Base-by-base conservation (phyloP, 2,113 vertebrate genomes). In the Neolamprologus falcicula region DNA sequence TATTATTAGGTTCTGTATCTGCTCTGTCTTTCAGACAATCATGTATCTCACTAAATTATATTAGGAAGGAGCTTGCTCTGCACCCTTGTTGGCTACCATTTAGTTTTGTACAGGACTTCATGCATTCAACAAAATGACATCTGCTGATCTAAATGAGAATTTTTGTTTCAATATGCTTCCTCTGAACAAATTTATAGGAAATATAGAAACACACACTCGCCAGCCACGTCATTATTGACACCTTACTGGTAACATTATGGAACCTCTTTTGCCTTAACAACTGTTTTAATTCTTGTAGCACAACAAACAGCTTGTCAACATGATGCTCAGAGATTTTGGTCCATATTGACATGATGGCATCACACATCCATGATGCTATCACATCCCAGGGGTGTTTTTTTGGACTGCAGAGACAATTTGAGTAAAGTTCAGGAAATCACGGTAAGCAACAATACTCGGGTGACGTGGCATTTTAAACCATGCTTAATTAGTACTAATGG, bases 151-250 rank as follows among this genome's bases (percentile, higher is more conserved):
- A 63, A 63, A 63, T 63, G 59, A 63, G 59, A 0, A 35, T 3
- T 11, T 63, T 63, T 11, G 6, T 63, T 63, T 63, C 31, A 63
- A 63, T 63, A 63, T 35, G 17, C 0, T 63, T 63, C 31, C 6
- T 66, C 61, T 66, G 0, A 66, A 37, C 17, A 66, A 37, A 66
- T 35, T 37, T 35, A 63, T 35, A 35, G 31, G 17, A 63, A 63
- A 35, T 5, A 35, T 1, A 63, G 59, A 63, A 63, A 35, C 4
- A 63, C 0, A n/a, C 31, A 63, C 59, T 63, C 3, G 31, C 17
- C 31, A 63, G 17, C 59, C 9, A 63, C 2, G 9, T 2, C 6
- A 35, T 63, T 0, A 63, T 7, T n/a, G 59, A 63, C 4, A n/a
- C 31, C 59, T 63, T 63, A 2, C 2, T 12, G 0, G 59, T 63